Evolutionary conservation across 2,113 vertebrate species (phyloP).

Genomic region (Blennius ocellaris): DNA sequence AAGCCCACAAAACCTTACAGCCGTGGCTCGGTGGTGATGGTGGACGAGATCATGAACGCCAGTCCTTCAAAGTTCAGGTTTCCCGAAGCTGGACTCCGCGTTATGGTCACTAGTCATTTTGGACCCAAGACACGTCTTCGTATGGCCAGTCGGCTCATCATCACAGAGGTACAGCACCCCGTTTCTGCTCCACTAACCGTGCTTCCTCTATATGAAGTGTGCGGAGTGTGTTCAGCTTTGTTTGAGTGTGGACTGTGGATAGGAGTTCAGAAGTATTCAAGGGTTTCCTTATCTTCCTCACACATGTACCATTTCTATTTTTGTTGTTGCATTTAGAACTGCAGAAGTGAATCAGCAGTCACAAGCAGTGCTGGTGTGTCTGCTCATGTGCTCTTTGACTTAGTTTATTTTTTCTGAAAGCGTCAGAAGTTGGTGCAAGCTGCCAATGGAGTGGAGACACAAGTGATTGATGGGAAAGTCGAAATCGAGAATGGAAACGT

Average conservation of each 20-base stretch:
- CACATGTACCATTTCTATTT: background rate
- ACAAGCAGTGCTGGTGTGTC: background rate
- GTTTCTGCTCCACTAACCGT: conserved; percentile 17
- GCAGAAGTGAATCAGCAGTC: background rate
- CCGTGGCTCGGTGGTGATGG: conserved; percentile 93
- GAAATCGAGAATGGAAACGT: conserved; percentile 94
- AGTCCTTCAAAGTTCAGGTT: conserved; percentile 95
- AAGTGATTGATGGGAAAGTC: conserved; percentile 88
- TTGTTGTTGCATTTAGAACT: background rate
- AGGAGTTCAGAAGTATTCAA: background rate
- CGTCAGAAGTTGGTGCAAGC: conserved; percentile 93
- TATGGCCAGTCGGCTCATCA: conserved; percentile 97
- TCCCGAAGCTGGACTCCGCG: conserved; percentile 92
- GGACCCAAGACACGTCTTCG: conserved; percentile 94
- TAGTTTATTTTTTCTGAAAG: conserved; percentile 82
- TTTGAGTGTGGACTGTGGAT: background rate
- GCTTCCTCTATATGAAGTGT: background rate
- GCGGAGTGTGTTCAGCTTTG: background rate
- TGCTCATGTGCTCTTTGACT: conserved; percentile 58
- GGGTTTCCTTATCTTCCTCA: background rate
- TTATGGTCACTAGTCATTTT: conserved; percentile 98
- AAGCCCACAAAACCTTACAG: conserved; percentile 87
- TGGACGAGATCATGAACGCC: conserved; percentile 95
- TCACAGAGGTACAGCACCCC: conserved; percentile 89
- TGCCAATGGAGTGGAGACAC: conserved; percentile 87